Evolutionary conservation across 2,888 invertebrate species (phyloP).

Genomic region (Seladonia tumulorum): DNA sequence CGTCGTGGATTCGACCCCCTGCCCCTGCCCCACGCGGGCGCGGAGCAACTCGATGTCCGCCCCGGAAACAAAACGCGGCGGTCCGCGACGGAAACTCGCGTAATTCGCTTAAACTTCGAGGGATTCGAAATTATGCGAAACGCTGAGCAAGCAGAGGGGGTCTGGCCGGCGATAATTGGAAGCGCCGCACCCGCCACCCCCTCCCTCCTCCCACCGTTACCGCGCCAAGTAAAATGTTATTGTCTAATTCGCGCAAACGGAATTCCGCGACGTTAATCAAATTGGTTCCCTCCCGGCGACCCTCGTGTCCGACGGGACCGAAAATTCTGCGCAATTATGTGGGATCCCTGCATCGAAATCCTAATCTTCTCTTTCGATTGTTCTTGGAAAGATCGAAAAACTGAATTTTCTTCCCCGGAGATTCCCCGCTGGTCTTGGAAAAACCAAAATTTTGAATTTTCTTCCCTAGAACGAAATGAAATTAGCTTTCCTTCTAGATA

Average conservation of each 20-base stretch:
- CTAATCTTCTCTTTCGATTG: slow-evolving; percentile 27
- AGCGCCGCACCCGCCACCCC: slow-evolving; percentile 8
- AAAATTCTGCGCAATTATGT: slow-evolving; percentile 54
- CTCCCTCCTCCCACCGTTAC: not conserved
- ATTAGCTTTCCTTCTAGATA: not conserved
- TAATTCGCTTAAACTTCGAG: slow-evolving; percentile 63
- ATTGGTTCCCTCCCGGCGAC: slow-evolving; percentile 48
- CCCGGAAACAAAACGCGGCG: slow-evolving; percentile 33
- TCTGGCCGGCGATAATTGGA: slow-evolving; percentile 55
- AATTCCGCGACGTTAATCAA: slow-evolving; percentile 64
- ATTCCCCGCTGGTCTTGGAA: not conserved
- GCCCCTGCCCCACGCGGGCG: not conserved
- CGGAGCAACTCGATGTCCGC: slow-evolving; percentile 17
- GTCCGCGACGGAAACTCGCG: slow-evolving; percentile 35
- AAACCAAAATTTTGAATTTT: not conserved
- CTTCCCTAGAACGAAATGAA: not conserved
- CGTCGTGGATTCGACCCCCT: not conserved
- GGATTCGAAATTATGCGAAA: slow-evolving; percentile 58
- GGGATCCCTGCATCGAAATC: slow-evolving; percentile 43
- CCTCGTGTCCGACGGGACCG: slow-evolving; percentile 33
- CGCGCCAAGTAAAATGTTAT: slow-evolving; percentile 59
- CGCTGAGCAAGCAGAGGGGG: slow-evolving; percentile 57
- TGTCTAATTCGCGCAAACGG: slow-evolving; percentile 64
- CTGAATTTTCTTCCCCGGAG: not conserved
- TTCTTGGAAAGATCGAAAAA: not conserved